Evolutionary conservation across 2,797 vertebrate genomes (phyloP).

Genomic region (Parotocinclus haroldoi): DNA sequence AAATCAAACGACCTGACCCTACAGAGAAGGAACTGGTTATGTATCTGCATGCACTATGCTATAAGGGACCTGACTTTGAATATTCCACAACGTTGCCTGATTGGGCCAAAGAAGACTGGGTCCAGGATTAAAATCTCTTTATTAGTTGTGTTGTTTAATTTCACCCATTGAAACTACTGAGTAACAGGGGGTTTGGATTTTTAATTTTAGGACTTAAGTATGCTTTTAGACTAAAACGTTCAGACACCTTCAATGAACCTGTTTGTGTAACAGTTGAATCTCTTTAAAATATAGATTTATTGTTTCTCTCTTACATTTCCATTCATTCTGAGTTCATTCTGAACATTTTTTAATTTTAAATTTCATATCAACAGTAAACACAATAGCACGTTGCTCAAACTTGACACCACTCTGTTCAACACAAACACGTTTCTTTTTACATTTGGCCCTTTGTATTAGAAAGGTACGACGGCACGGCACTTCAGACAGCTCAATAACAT

Average conservation of each 20-base stretch:
- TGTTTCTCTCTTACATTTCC: constrained; percentile 30
- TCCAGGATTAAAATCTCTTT: constrained; percentile 53
- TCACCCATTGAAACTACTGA: no score
- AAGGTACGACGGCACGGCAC: constrained; percentile 21
- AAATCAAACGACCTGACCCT: constrained; percentile 77
- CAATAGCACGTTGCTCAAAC: constrained; percentile 28
- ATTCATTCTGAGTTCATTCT: constrained; percentile 17
- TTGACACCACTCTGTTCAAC: constrained; percentile 18
- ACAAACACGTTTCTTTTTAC: constrained; percentile 37
- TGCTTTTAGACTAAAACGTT: no score
- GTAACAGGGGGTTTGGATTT: no score
- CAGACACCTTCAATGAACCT: no score
- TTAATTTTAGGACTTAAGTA: no score
- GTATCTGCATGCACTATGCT: constrained; percentile 91
- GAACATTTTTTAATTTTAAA: constrained; percentile 32
- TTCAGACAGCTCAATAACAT: constrained; percentile 12
- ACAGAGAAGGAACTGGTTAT: constrained; percentile 88
- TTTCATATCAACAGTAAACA: constrained; percentile 25
- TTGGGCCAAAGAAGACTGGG: constrained; percentile 92
- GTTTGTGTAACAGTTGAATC: background rate
- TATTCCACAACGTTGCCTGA: constrained; percentile 82
- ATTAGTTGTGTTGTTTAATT: no score
- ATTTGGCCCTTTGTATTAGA: constrained; percentile 46
- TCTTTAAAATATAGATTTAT: constrained; percentile 41
- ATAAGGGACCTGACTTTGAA: constrained; percentile 92